A percentile compares a stretch with the other conserved stretches of the same genome.
Evolutionary conservation across 2,113 vertebrate species (phyloP).

Genomic region (Anhinga anhinga): DNA sequence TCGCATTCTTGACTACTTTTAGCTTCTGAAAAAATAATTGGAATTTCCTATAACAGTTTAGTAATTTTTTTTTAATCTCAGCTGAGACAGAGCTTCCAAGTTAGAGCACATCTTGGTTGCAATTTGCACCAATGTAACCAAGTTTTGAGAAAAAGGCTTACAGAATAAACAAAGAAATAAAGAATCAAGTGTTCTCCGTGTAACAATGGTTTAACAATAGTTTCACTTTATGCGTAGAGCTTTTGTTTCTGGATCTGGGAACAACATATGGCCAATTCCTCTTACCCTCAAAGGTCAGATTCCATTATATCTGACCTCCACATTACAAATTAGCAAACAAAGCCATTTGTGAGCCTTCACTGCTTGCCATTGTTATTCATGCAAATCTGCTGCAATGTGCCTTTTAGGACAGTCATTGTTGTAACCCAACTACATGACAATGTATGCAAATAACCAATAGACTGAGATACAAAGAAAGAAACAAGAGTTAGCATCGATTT

Average conservation of each 20-base stretch:
- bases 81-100: background rate
- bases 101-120: background rate
- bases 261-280: constrained; percentile 60
- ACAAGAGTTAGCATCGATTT: background rate
- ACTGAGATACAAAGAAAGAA: background rate
- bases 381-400: constrained; percentile 23
- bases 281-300: constrained; percentile 65
- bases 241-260: constrained; percentile 66
- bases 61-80: background rate
- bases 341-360: constrained; percentile 47
- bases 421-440: background rate
- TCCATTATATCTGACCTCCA: constrained; percentile 58
- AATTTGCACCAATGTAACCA: constrained; percentile 41
- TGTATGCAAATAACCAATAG: background rate
- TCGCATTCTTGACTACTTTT: background rate
- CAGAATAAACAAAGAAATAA: constrained; percentile 68
- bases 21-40: background rate
- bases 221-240: constrained; percentile 29
- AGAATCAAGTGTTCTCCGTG: constrained; percentile 37
- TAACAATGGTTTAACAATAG: constrained; percentile 44
- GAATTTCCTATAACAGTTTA: background rate
- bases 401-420: constrained; percentile 19
- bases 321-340: constrained; percentile 62
- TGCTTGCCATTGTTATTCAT: constrained; percentile 39
- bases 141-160: constrained; percentile 60